phyloP scores from a whole-genome alignment of 2,888 invertebrate species.

The Erpobdella octoculata region DNA sequence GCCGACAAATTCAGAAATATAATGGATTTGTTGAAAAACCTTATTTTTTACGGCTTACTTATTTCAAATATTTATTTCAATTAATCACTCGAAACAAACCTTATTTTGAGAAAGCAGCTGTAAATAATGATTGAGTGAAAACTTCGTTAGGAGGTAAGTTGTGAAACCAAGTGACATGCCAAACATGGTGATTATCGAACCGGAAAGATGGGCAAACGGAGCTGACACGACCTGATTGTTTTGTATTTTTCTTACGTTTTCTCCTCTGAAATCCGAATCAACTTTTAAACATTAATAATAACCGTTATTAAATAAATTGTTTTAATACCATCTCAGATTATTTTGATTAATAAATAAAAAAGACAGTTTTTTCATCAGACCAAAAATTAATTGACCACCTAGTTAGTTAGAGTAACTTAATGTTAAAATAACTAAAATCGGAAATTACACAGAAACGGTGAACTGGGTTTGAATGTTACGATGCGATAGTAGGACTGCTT shows the following conservation, averaged over 20 bases:
- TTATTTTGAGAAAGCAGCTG: slow-evolving; percentile 14
- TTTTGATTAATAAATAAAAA: too few relatives aligned
- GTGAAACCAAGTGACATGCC: slow-evolving; percentile 17
- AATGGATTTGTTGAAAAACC: too few relatives aligned
- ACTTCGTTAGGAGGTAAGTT: slow-evolving; percentile 20
- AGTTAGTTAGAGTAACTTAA: background rate
- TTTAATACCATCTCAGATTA: background rate
- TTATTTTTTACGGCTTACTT: too few relatives aligned
- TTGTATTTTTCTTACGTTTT: slow-evolving; percentile 18
- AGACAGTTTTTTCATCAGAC: too few relatives aligned
- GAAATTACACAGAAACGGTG: slow-evolving; percentile 15
- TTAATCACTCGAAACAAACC: background rate
- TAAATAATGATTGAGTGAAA: slow-evolving; percentile 13
- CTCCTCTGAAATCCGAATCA: slow-evolving; percentile 13
- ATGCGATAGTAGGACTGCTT: slow-evolving; percentile 31
- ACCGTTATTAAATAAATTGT: too few relatives aligned
- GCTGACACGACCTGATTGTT: slow-evolving; percentile 24
- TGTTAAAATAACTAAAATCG: background rate
- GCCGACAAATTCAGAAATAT: too few relatives aligned
- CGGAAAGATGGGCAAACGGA: slow-evolving; percentile 22
- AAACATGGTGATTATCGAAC: slow-evolving; percentile 20
- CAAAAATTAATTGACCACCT: too few relatives aligned
- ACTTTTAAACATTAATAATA: too few relatives aligned
- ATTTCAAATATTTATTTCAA: background rate
- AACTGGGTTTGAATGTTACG: slow-evolving; percentile 21